Percentiles rank a stretch among this genome's conserved stretches.
phyloP scores from a whole-genome alignment of 2,113 vertebrate species.

The Micromys minutus region DNA sequence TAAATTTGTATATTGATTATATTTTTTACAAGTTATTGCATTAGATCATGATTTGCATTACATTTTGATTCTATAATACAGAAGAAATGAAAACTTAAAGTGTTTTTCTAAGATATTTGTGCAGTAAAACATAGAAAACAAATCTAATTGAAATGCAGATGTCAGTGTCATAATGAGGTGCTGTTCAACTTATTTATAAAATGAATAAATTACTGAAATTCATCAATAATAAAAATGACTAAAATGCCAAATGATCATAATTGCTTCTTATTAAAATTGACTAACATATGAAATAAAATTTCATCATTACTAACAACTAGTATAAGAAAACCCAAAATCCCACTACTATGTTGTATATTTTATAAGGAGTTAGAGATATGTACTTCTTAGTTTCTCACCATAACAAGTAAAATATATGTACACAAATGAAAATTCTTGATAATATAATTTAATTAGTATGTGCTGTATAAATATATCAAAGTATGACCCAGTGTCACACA shows the following conservation, averaged over 20 bases:
- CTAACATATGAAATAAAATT: neutral
- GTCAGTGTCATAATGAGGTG: accelerated
- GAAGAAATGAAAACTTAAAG: neutral
- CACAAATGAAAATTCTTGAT: neutral
- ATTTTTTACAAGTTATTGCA: neutral
- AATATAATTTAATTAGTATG: neutral
- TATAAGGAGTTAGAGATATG: neutral
- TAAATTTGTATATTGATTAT: neutral
- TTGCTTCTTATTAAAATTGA: neutral
- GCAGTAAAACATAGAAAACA: neutral
- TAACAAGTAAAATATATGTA: neutral
- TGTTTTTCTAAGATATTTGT: neutral
- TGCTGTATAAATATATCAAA: neutral
- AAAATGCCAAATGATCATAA: neutral
- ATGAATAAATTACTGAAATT: neutral
- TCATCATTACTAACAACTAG: neutral
- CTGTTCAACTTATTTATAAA: neutral
- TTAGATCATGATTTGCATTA: neutral
- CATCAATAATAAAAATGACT: neutral
- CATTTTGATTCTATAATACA: neutral
- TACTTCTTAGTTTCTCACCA: neutral
- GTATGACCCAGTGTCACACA: neutral
- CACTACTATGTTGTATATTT: neutral
- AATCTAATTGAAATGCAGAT: neutral
- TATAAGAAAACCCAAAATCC: neutral